These are phyloP conservation scores for Polia nebulosa DNA, from an alignment of 2,888 invertebrate genomes.

Conservation along the genomic window DNA sequence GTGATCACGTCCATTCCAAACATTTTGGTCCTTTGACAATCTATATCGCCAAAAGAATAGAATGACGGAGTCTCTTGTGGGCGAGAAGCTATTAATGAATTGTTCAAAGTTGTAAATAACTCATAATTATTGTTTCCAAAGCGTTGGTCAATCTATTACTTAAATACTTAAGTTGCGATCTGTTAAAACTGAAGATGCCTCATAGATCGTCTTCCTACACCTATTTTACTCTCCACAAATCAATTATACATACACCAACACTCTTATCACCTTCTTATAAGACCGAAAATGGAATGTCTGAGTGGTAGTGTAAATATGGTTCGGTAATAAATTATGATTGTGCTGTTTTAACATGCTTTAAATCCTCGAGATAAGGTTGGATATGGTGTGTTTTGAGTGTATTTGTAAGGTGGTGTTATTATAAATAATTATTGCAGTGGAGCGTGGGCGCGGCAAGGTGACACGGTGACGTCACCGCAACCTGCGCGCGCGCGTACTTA, in stretches of 20 bases:
- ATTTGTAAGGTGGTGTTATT: conserved; percentile 47
- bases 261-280: conserved; percentile 29
- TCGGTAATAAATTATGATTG: conserved; percentile 47
- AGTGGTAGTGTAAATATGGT: conserved; percentile 20
- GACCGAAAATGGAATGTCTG: conserved; percentile 33
- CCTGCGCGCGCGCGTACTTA: conserved; percentile 63
- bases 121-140: conserved; percentile 40
- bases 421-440: conserved; percentile 66
- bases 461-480: conserved; percentile 77
- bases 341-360: conserved; percentile 39
- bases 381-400: conserved; percentile 41
- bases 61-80: conserved; percentile 8
- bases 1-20: too few species aligned
- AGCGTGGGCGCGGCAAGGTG: conserved; percentile 78
- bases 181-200: conserved; percentile 58
- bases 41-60: too few species aligned
- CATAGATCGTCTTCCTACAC: conserved; percentile 64
- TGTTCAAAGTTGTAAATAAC: conserved; percentile 13
- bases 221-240: conserved; percentile 38
- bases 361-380: conserved; percentile 48
- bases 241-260: conserved; percentile 6
- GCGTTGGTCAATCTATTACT: conserved; percentile 54
- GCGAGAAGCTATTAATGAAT: conserved; percentile 22
- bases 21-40: too few species aligned
- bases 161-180: conserved; percentile 49